phyloP scores from a whole-genome alignment of 1,140 invertebrate species.

The Saxidomus purpurata region DNA sequence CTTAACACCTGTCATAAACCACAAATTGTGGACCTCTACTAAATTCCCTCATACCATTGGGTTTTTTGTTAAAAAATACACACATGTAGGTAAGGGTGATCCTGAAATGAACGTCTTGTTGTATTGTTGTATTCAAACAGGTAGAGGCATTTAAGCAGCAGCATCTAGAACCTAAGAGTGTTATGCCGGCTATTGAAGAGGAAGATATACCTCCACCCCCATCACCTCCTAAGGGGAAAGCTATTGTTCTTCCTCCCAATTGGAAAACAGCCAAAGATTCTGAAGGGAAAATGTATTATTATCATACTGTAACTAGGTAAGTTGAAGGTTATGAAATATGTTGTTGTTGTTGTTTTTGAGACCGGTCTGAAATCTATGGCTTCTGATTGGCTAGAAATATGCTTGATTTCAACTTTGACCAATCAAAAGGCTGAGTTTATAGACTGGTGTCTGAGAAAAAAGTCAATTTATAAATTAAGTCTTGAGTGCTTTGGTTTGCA shows the following conservation, averaged over 20 bases:
- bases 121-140: background rate
- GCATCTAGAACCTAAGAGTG: conserved; percentile 65
- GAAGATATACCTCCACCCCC: conserved; percentile 86
- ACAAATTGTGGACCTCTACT: no score
- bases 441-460: no score
- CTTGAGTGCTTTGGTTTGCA: no score
- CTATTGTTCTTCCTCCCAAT: conserved; percentile 92
- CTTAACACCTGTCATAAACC: no score
- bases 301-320: conserved; percentile 92
- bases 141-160: conserved; percentile 71
- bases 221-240: conserved; percentile 85
- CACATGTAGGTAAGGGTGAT: no score
- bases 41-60: no score
- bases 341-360: background rate
- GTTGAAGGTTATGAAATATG: no score
- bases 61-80: no score
- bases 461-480: no score
- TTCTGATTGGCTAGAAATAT: no score
- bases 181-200: conserved; percentile 63
- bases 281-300: conserved; percentile 96
- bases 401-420: no score
- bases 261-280: conserved; percentile 95
- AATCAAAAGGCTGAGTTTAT: background rate
- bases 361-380: background rate
- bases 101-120: no score